A percentile compares a stretch with the other conserved stretches of the same genome.
phyloP scores from a whole-genome alignment of 2,797 vertebrate genomes.

The Distichodus sexfasciatus region DNA sequence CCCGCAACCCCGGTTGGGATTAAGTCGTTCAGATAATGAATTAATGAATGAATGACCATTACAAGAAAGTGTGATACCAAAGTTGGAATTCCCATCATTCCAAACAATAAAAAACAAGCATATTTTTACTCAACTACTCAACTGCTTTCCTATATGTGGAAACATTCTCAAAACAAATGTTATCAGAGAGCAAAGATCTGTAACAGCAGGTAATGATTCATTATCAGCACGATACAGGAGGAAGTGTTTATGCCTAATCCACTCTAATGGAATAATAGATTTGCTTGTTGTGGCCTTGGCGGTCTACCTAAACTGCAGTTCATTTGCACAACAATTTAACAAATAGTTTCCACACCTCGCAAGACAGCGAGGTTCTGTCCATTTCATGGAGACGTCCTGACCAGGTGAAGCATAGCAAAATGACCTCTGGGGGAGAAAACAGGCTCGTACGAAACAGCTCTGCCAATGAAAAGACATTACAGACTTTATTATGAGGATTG shows the following conservation, averaged over 20 bases:
- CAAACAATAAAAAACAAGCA: no score
- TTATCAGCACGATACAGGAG: constrained; percentile 30
- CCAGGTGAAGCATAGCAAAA: constrained; percentile 35
- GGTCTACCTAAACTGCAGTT: constrained; percentile 44
- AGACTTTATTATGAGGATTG: constrained; percentile 45
- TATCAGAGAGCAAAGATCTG: neutral
- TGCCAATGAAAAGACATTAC: constrained; percentile 47
- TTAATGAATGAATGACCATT: no score
- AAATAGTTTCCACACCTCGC: constrained; percentile 53
- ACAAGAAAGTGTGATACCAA: no score
- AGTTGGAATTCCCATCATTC: no score
- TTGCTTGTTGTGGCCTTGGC: constrained; percentile 38
- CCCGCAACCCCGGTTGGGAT: no score
- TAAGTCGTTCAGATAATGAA: no score
- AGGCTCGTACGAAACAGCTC: constrained; percentile 17
- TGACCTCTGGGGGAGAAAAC: constrained; percentile 25
- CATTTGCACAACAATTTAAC: constrained; percentile 44
- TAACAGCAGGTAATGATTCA: constrained; percentile 23
- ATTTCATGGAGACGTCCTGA: constrained; percentile 24
- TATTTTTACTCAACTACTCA: no score
- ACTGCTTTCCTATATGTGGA: neutral
- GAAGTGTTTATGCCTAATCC: constrained; percentile 27
- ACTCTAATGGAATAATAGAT: constrained; percentile 38
- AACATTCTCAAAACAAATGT: constrained; percentile 11
- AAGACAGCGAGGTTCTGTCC: constrained; percentile 21